Evolutionary conservation across 2,797 vertebrate genomes (phyloP).

Genomic region (Knipowitschia caucasica): DNA sequence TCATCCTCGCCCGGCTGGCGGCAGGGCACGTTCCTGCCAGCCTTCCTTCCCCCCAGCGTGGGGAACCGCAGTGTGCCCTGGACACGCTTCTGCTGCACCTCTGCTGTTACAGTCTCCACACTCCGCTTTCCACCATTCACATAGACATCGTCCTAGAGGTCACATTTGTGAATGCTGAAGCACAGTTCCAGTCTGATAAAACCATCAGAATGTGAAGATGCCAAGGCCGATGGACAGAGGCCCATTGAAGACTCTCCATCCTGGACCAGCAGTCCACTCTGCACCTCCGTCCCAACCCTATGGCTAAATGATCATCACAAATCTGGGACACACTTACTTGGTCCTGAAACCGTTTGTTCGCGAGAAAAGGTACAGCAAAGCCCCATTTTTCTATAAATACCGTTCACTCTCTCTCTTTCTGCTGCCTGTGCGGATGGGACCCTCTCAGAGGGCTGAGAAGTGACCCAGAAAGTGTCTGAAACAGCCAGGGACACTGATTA

Average conservation of each 20-base stretch:
- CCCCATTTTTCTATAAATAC: slow-evolving; percentile 88
- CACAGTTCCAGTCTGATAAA: slow-evolving; percentile 44
- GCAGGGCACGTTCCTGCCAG: slow-evolving; percentile 72
- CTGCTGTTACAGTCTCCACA: slow-evolving; percentile 38
- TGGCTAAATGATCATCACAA: slow-evolving; percentile 61
- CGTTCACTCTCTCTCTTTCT: slow-evolving; percentile 55
- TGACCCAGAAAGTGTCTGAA: slow-evolving; percentile 80
- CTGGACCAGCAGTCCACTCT: slow-evolving; percentile 59
- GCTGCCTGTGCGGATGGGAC: slow-evolving; percentile 68
- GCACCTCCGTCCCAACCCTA: slow-evolving; percentile 54
- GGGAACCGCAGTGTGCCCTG: slow-evolving; percentile 56
- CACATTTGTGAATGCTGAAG: slow-evolving; percentile 46
- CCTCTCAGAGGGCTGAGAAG: slow-evolving; percentile 76
- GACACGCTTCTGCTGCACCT: slow-evolving; percentile 55
- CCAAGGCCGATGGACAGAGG: slow-evolving; percentile 29
- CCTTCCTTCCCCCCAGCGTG: slow-evolving; percentile 54
- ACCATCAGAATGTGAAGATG: slow-evolving; percentile 19
- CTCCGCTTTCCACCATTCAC: slow-evolving; percentile 25
- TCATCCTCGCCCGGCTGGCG: slow-evolving; percentile 72
- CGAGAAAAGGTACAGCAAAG: slow-evolving; percentile 80
- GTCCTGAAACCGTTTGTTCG: slow-evolving; percentile 76
- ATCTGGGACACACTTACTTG: slow-evolving; percentile 80
- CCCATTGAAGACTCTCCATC: slow-evolving; percentile 51
- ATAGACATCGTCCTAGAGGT: slow-evolving; percentile 34
- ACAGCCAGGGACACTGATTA: slow-evolving; percentile 75